Evolutionary conservation across 1,140 invertebrate genomes (phyloP), one percentile per base, ranked within the genome.

Genomic region (Eubasilissa regina): DNA sequence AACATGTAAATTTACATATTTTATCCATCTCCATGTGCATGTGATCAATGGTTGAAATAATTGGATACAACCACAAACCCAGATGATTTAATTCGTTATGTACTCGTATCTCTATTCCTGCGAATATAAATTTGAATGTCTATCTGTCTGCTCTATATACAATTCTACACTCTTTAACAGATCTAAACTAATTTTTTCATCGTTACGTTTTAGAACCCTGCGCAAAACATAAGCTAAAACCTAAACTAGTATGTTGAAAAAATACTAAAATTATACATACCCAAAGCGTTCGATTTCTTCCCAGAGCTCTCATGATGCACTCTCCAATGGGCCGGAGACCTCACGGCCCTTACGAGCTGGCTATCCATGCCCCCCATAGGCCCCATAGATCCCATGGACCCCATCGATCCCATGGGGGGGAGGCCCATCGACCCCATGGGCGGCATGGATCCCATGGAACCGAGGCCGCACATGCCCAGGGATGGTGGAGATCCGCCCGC

Each of bases 311-410:
- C 81, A 35, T 82, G 81, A 48, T 82, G 81, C 11, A 82, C 79
- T 48, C 81, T 58, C 81, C 81, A 82, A 53, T 82, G 81, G 35
- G 78, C 78, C 8, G 81, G 81, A 4, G 81, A 82, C 45, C 81
- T 75, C 11, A 78, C 81, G 8, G 81, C 81, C 73, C 81, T 78
- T 21, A 82, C 79, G 44, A 82, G 81, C 51, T 80, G 78, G 21
- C 75, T 60, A 15, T 78, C 78, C 73, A 82, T 82, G 13, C 47
- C 55, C 3, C 68, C 78, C 53, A 82, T 70, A 1, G 47, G 45
- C 17, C 76, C 66, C 58, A 77, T 48, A 15, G 45, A 6, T 0
- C 72, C 76, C 25, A 78, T 75, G 11, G 51, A 8, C 12, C 77
- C 80, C n/a, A 79, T 25, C n/a, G 70, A 3, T 0, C 80, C 78